A percentile compares a stretch with the other conserved stretches of the same genome.
phyloP scores from a whole-genome alignment of 1,140 invertebrate species.

The Hermetia illucens region DNA sequence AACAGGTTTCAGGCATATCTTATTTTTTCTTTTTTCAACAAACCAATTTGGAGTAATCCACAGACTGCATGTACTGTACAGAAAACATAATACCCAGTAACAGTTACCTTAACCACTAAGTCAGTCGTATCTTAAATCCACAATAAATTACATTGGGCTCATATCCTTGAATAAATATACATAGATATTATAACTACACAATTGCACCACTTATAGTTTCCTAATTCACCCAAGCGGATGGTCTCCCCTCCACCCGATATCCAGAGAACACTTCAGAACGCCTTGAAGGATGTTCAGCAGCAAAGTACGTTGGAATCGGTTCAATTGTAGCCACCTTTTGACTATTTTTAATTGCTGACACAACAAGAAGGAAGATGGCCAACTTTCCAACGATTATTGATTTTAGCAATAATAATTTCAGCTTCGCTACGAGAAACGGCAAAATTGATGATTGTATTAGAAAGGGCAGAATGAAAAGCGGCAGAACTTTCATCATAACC shows the following conservation, averaged over 20 bases:
- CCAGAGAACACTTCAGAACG: slow-evolving; percentile 26
- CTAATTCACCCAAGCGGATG: slow-evolving; percentile 26
- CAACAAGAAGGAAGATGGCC: slow-evolving; percentile 40
- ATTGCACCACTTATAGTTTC: too few species aligned
- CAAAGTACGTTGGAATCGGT: slow-evolving; percentile 25
- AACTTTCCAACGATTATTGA: slow-evolving; percentile 47
- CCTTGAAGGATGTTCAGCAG: slow-evolving; percentile 20
- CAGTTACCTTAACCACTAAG: too few species aligned
- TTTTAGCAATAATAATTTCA: slow-evolving; percentile 49
- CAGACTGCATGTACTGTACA: too few species aligned
- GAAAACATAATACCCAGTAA: too few species aligned
- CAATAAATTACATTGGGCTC: too few species aligned
- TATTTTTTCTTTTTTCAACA: too few species aligned
- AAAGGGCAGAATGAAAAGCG: slow-evolving; percentile 46
- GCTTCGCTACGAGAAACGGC: slow-evolving; percentile 41
- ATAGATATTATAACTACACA: too few species aligned
- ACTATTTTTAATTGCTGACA: slow-evolving; percentile 41
- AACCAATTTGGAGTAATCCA: too few species aligned
- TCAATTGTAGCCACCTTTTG: slow-evolving; percentile 23
- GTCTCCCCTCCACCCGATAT: slow-evolving; percentile 28
- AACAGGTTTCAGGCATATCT: too few species aligned
- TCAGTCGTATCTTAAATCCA: too few species aligned
- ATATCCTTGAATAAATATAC: too few species aligned
- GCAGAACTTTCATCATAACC: slow-evolving; percentile 39
- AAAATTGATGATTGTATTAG: slow-evolving; percentile 45